Evolutionary conservation across 1,140 invertebrate genomes (phyloP).

Genomic region (Scaptomyza hsui): DNA sequence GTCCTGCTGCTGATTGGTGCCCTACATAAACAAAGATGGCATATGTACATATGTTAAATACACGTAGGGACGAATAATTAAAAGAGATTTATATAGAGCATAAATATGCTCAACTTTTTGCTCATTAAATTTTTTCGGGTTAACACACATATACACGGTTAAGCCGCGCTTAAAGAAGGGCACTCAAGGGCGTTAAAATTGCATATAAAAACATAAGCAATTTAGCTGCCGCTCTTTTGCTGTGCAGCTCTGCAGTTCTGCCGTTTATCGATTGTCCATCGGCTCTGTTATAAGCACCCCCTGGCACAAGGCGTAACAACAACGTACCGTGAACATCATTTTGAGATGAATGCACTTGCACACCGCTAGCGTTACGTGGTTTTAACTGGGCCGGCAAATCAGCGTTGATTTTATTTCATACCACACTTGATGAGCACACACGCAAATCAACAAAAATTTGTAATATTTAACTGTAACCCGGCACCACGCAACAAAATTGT

Average conservation of each 20-base stretch:
- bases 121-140: no score
- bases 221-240: neutral
- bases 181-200: no score
- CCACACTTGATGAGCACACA: slow-evolving; percentile 51
- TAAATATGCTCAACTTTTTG: no score
- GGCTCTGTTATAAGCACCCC: slow-evolving; percentile 28
- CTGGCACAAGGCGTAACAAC: slow-evolving; percentile 26
- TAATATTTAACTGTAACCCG: slow-evolving; percentile 78
- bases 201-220: no score
- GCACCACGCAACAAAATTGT: slow-evolving; percentile 75
- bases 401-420: slow-evolving; percentile 44
- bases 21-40: slow-evolving; percentile 86
- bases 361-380: slow-evolving; percentile 39
- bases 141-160: no score
- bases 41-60: slow-evolving; percentile 10
- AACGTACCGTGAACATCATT: slow-evolving; percentile 83
- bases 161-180: no score
- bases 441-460: slow-evolving; percentile 56
- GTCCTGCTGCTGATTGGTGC: slow-evolving; percentile 99
- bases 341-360: slow-evolving; percentile 40
- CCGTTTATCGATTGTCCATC: slow-evolving; percentile 39
- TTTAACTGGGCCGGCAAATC: slow-evolving; percentile 46
- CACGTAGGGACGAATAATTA: no score
- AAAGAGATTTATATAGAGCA: no score
- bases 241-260: slow-evolving; percentile 33